Base-by-base conservation (phyloP, 2,797 vertebrate genomes). In the Lithobates sylvaticus region DNA sequence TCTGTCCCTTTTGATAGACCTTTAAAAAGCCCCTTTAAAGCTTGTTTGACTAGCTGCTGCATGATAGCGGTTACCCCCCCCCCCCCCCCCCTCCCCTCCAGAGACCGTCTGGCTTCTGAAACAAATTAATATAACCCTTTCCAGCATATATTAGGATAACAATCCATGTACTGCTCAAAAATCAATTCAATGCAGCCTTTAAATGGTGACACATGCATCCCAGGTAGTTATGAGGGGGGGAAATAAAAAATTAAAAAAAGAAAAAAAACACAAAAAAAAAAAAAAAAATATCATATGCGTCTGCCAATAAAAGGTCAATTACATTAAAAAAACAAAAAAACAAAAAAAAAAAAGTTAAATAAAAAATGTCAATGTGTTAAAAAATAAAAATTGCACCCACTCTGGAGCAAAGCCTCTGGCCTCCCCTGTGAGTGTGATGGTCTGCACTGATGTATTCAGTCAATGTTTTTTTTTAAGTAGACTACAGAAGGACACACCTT, bases 401-500 rank as follows among this genome's bases (percentile, higher is more conserved):
- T 54, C 1, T 3, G 21, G 50, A 10, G 29, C 47, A n/a, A 68
- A 42, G 26, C 34, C 10, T 54, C 68, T 71, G n/a, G 15, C 42
- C 67, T 27, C 23, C 12, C 15, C n/a, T 10, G 15, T 23, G 23
- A 23, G 5, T 21, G n/a, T 64, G 76, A 15, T 84, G 44, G 89
- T 91, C 58, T 90, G 89, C 91, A 84, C 15, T 80, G 86, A 68
- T 84, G 89, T 90, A 87, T 42, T 39, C 39, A 39, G 39, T 39
- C 0, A 29, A 90, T 90, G 27, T 92, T 91, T 92, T 92, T n/a
- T 91, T 92, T 89, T 39, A 39, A 85, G 90, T 88, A 90, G 74
- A 85, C 90, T 90, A 89, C 90, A 92, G 91, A 92, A 93, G 91
- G 92, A 18, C 86, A 89, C 89, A 90, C 90, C 91, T 90, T 88